Base-by-base conservation (phyloP, 1,140 invertebrate species). In the Micrasema minimum region DNA sequence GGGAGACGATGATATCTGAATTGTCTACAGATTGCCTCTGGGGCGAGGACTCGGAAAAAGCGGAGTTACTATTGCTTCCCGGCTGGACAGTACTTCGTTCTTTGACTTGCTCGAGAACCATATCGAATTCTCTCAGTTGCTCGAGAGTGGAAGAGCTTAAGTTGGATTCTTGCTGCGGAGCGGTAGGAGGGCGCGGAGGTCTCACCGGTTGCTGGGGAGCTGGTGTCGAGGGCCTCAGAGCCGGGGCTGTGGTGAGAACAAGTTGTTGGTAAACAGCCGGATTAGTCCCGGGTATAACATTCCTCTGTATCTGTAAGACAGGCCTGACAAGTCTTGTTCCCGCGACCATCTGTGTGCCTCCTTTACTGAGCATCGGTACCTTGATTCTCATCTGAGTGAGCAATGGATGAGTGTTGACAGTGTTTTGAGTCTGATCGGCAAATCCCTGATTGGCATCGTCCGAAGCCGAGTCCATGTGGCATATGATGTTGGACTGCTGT, bases 81-180 rank as follows among this genome's bases (percentile, higher is more conserved):
- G 83, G 82, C 71, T 87, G 87, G 1, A 87, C 87, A 1, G 87
- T 88, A 68, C 90, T 91, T 43, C 90, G 81, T 79, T 92, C 91
- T 77, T 93, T 92, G 1, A 93, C 89, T 81, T 93, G 90, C 78
- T 94, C 91, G 45, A 93, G 82, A 0, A 94, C 91, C 80, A 91
- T 91, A 78, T 94, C 92, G 77, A 94, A 94, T 79, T 94, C 92
- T 37, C 91, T 82, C 5, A 94, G 77, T 76, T 93, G 92, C 78
- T 94, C 91, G 20, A 93, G 78, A 9, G 91, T 93, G 7, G 89
- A 87, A 20, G 83, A 80, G 61, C 83, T 84, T 78, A 85, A 78
- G 72, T 84, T 81, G n/a, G 84, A 81, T 76, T 84, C 80, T 4
- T 82, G 69, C 57, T 81, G 78, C 0, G 80, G 75, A 70, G 69